These are phyloP conservation scores for Craterocephalus amniculus DNA, from an alignment of 2,797 vertebrate genomes.

Conservation along the genomic window DNA sequence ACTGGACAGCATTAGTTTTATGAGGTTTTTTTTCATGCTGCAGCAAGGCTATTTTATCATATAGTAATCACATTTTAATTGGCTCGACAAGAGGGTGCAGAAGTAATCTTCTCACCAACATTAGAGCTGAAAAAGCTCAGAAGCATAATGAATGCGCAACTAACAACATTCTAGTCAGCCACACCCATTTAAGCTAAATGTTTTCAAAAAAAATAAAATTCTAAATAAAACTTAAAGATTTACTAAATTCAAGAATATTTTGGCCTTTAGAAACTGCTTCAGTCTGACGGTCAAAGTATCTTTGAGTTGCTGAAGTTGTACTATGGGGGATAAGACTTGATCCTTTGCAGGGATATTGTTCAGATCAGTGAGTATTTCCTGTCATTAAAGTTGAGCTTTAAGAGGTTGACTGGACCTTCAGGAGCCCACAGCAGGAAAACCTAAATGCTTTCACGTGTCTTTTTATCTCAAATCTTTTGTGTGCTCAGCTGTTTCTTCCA, in stretches of 20 bases:
- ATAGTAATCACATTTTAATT: not conserved
- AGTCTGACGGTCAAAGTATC: not conserved
- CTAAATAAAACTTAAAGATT: not conserved
- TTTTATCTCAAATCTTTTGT: conserved; percentile 39
- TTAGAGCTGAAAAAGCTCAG: not conserved
- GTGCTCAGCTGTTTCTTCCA: conserved; percentile 51
- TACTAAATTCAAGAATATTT: not conserved
- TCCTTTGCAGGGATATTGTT: conserved; percentile 20
- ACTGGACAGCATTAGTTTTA: too few species aligned
- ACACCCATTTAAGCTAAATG: not conserved
- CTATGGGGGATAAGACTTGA: conserved; percentile 8
- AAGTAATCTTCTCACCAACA: not conserved
- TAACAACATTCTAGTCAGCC: not conserved
- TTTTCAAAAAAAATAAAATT: not conserved
- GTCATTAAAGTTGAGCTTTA: conserved; percentile 41
- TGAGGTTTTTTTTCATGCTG: not conserved
- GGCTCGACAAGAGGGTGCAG: not conserved
- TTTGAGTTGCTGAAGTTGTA: not conserved
- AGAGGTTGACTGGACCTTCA: conserved; percentile 28
- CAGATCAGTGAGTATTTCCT: conserved; percentile 21
- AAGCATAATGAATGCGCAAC: not conserved
- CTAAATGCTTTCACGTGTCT: conserved; percentile 20
- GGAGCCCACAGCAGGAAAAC: conserved; percentile 25
- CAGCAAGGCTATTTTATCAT: too few species aligned
- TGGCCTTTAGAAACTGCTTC: not conserved